phyloP scores from a whole-genome alignment of 2,797 vertebrate genomes.

The Morus bassanus region DNA sequence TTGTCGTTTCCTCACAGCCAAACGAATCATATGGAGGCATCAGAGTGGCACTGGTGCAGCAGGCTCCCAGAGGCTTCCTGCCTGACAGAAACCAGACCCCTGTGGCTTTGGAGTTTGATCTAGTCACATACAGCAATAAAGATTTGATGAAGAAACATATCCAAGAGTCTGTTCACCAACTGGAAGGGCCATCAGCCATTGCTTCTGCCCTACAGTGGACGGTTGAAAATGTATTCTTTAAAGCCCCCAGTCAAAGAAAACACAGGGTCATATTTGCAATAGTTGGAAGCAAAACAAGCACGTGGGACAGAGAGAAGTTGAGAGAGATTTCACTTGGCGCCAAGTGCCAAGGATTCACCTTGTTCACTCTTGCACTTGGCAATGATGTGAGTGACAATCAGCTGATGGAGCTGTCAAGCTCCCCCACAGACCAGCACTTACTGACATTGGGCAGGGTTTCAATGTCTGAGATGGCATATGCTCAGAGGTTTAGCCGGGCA shows the following conservation, averaged over 20 bases:
- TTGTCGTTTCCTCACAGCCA: conserved; percentile 76
- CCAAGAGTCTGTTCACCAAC: conserved; percentile 63
- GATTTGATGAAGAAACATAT: conserved; percentile 78
- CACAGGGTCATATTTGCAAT: conserved; percentile 76
- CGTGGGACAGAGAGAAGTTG: conserved; percentile 75
- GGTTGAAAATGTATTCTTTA: conserved; percentile 74
- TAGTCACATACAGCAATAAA: conserved; percentile 65
- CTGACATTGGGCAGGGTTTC: conserved; percentile 71
- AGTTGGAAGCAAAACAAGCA: conserved; percentile 75
- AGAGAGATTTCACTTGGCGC: conserved; percentile 73
- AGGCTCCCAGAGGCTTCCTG: conserved; percentile 65
- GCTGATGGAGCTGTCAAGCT: conserved; percentile 76
- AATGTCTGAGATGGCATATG: conserved; percentile 71
- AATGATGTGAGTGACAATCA: conserved; percentile 62
- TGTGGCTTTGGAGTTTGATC: conserved; percentile 77
- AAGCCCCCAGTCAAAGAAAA: conserved; percentile 59
- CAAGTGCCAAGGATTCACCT: conserved; percentile 82
- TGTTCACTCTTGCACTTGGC: conserved; percentile 83
- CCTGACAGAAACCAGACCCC: conserved; percentile 16
- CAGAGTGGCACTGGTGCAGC: conserved; percentile 80
- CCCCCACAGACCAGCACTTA: conserved; percentile 81
- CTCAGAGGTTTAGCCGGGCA: conserved; percentile 76
- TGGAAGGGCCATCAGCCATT: conserved; percentile 73
- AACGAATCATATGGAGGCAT: conserved; percentile 6
- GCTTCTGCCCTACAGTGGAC: conserved; percentile 78